Conservation (phyloP, 1,140 invertebrate genomes). For the Drosophila navojoa region DNA sequence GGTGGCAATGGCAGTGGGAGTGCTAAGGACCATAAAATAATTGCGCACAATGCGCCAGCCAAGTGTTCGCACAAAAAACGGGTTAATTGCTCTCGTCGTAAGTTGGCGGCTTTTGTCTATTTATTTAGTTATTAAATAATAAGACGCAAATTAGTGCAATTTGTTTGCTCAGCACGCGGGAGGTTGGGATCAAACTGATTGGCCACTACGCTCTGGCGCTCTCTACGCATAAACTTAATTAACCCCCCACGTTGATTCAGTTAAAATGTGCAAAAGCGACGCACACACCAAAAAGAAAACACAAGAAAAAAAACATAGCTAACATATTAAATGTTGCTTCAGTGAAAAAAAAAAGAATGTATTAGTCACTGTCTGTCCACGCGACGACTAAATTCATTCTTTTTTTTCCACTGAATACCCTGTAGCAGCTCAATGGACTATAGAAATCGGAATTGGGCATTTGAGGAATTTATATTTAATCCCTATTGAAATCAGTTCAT, state of each 20-base stretch:
- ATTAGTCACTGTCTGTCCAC: slow-evolving; percentile 78
- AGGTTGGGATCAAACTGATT: slow-evolving; percentile 20
- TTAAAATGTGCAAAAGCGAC: slow-evolving; percentile 4
- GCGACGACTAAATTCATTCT: slow-evolving; percentile 43
- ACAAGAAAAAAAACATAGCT: slow-evolving; percentile 11
- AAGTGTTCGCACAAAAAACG: slow-evolving; percentile 39
- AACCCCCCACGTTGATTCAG: slow-evolving; percentile 60
- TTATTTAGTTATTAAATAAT: slow-evolving; percentile 82
- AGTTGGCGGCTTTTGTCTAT: slow-evolving; percentile 63
- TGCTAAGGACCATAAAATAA: slow-evolving; percentile 53
- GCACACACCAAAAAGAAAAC: background rate
- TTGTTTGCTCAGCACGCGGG: slow-evolving; percentile 60
- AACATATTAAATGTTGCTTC: slow-evolving; percentile 15
- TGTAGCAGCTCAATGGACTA: background rate
- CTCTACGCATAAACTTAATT: slow-evolving; percentile 53
- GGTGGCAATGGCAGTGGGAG: slow-evolving; percentile 4
- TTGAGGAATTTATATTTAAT: no score
- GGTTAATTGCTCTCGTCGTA: slow-evolving; percentile 36
- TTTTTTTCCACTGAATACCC: slow-evolving; percentile 3
- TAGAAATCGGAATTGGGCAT: background rate
- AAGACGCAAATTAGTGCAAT: slow-evolving; percentile 81
- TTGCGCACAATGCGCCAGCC: slow-evolving; percentile 48
- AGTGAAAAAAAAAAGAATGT: slow-evolving; percentile 26
- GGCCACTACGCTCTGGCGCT: slow-evolving; percentile 23
- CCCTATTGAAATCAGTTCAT: no score